Percentiles rank a stretch among this genome's conserved stretches.
Conservation (phyloP, 2,797 vertebrate species). For the Melanotaenia maccullochi region DNA sequence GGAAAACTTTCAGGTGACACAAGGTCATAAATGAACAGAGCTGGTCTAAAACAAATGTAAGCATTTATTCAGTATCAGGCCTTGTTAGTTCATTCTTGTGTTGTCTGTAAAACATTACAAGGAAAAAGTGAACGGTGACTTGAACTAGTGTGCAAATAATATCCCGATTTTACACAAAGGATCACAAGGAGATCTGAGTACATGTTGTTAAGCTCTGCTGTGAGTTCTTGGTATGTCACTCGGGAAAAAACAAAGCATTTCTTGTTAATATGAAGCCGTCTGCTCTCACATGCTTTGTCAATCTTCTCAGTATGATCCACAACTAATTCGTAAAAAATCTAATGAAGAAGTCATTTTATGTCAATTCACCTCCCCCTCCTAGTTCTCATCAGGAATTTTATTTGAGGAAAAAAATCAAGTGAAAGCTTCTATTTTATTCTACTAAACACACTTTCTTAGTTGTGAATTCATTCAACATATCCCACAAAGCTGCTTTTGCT, state of each 20-base stretch:
- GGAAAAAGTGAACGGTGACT: background rate
- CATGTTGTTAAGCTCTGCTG: background rate
- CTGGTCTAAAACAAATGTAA: slow-evolving; percentile 11
- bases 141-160: background rate
- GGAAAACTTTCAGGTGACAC: slow-evolving; percentile 24
- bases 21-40: background rate
- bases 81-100: background rate
- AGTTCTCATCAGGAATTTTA: background rate
- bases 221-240: background rate
- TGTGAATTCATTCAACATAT: background rate
- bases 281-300: slow-evolving; percentile 32
- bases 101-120: slow-evolving; percentile 3
- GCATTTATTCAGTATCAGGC: slow-evolving; percentile 4
- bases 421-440: background rate
- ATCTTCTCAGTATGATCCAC: slow-evolving; percentile 10
- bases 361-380: background rate
- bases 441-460: background rate
- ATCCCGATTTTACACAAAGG: too few species aligned
- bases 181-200: background rate
- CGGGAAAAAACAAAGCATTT: slow-evolving; percentile 15
- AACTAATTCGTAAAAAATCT: slow-evolving; percentile 37
- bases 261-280: slow-evolving; percentile 6
- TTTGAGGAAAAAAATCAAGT: background rate
- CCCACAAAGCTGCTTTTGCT: background rate
- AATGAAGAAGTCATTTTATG: slow-evolving; percentile 12